phyloP scores from a whole-genome alignment of 1,140 invertebrate species.

The Hyposmocoma kahamanoa region DNA sequence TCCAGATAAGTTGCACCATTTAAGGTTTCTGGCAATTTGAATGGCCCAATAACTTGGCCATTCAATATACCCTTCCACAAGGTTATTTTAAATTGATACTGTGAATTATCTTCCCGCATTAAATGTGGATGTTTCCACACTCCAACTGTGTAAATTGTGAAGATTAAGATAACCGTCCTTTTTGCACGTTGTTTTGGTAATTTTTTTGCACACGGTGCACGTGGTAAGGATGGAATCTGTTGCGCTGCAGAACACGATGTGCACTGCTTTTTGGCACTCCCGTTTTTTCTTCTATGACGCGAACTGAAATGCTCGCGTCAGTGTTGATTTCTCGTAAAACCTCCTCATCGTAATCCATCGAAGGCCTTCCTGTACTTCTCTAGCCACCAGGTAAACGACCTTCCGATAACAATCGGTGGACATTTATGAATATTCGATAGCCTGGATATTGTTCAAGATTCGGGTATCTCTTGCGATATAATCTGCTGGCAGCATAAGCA shows the following conservation, averaged over 20 bases:
- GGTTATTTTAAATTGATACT: too few species aligned
- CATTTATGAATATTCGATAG: too few species aligned
- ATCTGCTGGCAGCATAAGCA: too few species aligned
- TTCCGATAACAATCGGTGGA: too few species aligned
- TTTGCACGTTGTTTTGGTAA: too few species aligned
- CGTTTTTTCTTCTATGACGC: background rate
- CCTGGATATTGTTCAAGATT: too few species aligned
- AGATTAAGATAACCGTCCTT: too few species aligned
- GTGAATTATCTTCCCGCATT: background rate
- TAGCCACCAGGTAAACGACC: background rate
- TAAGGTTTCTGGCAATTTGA: background rate
- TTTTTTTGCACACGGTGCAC: background rate
- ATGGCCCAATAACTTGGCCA: background rate
- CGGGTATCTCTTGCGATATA: too few species aligned
- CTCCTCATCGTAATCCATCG: background rate
- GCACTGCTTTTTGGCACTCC: background rate
- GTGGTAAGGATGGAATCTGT: background rate
- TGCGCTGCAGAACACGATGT: background rate
- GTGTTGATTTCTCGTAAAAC: background rate
- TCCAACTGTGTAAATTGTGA: too few species aligned
- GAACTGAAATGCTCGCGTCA: background rate
- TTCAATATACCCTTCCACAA: background rate
- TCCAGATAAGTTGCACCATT: background rate
- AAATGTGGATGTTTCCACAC: too few species aligned
- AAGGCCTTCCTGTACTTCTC: background rate